phyloP scores from a whole-genome alignment of 2,888 invertebrate genomes.

The Pharmacophagus antenor region DNA sequence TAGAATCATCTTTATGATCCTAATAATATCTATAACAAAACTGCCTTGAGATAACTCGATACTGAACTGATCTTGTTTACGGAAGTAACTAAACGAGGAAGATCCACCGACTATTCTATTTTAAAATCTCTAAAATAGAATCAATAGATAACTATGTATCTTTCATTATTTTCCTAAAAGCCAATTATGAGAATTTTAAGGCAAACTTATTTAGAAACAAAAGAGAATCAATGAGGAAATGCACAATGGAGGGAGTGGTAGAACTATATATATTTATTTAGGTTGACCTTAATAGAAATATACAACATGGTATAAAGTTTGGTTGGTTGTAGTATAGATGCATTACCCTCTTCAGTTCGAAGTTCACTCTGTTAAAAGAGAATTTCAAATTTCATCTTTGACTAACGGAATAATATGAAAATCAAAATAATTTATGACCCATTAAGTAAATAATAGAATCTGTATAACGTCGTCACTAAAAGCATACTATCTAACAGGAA shows the following conservation, averaged over 20 bases:
- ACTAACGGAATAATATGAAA: no score
- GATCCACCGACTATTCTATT: constrained; percentile 36
- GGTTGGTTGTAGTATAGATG: no score
- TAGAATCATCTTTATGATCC: not conserved
- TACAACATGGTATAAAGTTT: no score
- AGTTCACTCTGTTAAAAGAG: no score
- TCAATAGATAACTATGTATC: not conserved
- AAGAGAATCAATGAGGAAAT: no score
- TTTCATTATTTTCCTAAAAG: not conserved
- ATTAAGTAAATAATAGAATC: no score
- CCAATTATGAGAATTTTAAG: not conserved
- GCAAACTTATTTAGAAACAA: not conserved
- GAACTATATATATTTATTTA: no score
- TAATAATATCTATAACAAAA: constrained; percentile 28
- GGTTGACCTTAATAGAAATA: no score
- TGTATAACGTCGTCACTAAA: not conserved
- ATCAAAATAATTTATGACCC: no score
- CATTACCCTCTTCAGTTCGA: no score
- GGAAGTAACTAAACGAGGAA: constrained; percentile 41
- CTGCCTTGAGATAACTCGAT: constrained; percentile 32
- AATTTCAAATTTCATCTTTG: no score
- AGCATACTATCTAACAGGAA: not conserved
- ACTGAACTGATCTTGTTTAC: constrained; percentile 38
- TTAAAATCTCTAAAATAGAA: constrained; percentile 18
- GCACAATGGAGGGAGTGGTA: no score